Evolutionary conservation across 2,888 invertebrate genomes (phyloP), one percentile per base, ranked within the genome.

Genomic region (Hartigia nigra): DNA sequence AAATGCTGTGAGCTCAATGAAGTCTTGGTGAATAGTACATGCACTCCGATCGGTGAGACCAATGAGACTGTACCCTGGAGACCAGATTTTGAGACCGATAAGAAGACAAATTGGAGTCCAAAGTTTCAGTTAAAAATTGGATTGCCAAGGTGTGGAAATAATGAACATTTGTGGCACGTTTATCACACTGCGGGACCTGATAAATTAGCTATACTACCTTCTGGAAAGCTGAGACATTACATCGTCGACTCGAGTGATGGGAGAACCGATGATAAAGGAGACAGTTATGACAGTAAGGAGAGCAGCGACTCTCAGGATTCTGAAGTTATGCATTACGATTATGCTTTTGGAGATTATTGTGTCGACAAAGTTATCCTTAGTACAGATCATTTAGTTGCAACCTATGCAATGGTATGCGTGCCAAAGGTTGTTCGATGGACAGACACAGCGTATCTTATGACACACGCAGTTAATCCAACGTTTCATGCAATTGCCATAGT

Each of bases 1-100:
- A 97, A 97, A 93, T 97, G 97, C 89, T 97, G 97, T 91, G 95
- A 95, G 88, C 91, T 92, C 77, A 93, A 95, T 86, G 95, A 97
- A 90, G 92, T 97, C 78, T 94, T 95, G 90, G 92, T 96, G 70
- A 95, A 95, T 87, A 93, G 93, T 78, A 92, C 92, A 81, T 97
- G 97, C 90, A 94, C 94, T 87, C 92, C 93, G 87, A 93, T 94
- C 74, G 93, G 94, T 87, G 92, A 93, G 78, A 87, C 85, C 12
- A 89, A 89, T 78, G 88, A 89, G 80, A 90, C 90, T 12, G 81
- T 78, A 12, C 72, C 80, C 23, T 91, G 91, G 91, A 83, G 82
- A 74, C 91, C 91, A 4, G 88, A 90, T 69, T 91, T 90, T 55
- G n/a, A 34, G 75, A 83, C 55, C 79, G 0, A 70, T 32, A 14